A percentile compares a stretch with the other conserved stretches of the same genome.
These are phyloP conservation scores for Spodoptera exigua DNA, from an alignment of 2,888 invertebrate species.

Conservation along the genomic window DNA sequence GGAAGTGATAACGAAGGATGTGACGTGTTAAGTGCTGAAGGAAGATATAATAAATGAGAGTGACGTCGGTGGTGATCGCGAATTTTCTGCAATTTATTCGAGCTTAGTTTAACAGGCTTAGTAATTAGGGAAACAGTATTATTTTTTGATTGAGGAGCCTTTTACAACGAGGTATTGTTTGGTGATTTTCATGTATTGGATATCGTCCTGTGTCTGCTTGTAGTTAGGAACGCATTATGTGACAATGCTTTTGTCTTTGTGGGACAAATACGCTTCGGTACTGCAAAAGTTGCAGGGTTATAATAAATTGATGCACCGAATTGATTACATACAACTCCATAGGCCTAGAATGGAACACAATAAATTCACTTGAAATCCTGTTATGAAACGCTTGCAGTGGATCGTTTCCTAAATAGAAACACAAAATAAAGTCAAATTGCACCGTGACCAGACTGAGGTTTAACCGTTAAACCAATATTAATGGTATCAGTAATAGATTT, in stretches of 20 bases:
- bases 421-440: slow-evolving; percentile 33
- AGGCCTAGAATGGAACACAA: slow-evolving; percentile 41
- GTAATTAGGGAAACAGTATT: slow-evolving; percentile 70
- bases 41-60: slow-evolving; percentile 41
- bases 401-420: slow-evolving; percentile 34
- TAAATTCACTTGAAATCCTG: slow-evolving; percentile 46
- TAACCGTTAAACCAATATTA: slow-evolving; percentile 45
- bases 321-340: slow-evolving; percentile 53
- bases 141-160: slow-evolving; percentile 69
- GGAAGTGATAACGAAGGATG: slow-evolving; percentile 61
- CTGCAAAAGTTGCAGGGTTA: slow-evolving; percentile 62
- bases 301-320: slow-evolving; percentile 58
- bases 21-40: slow-evolving; percentile 55
- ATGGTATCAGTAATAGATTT: slow-evolving; percentile 54
- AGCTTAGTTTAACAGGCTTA: slow-evolving; percentile 78
- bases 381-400: slow-evolving; percentile 49
- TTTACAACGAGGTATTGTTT: slow-evolving; percentile 80
- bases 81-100: slow-evolving; percentile 67
- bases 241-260: slow-evolving; percentile 81
- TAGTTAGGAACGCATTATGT: slow-evolving; percentile 79
- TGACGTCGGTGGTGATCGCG: slow-evolving; percentile 63
- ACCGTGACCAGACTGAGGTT: slow-evolving; percentile 35
- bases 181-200: slow-evolving; percentile 84
- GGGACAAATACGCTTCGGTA: slow-evolving; percentile 72
- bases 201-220: slow-evolving; percentile 85